Evolutionary conservation across 2,797 vertebrate species (phyloP).

Genomic region (Spinus olivaceus): DNA sequence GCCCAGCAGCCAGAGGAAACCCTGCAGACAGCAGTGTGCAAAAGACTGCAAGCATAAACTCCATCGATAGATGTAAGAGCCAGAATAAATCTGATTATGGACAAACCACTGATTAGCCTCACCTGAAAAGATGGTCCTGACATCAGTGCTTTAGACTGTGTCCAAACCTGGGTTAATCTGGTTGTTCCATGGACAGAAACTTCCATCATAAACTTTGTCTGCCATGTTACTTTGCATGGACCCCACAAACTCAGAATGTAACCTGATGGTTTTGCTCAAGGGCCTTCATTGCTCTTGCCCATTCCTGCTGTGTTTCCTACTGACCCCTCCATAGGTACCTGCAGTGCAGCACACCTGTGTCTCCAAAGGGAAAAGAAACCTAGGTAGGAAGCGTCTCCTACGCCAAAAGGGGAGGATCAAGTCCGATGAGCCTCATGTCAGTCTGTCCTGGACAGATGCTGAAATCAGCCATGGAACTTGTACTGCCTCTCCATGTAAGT

Average conservation of each 20-base stretch:
- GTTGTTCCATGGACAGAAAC: neutral
- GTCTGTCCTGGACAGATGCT: neutral
- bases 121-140: neutral
- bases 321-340: neutral
- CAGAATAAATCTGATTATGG: neutral
- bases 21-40: neutral
- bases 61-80: neutral
- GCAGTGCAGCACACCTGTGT: neutral
- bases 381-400: neutral
- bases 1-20: neutral
- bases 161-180: neutral
- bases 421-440: neutral
- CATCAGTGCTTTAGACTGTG: neutral
- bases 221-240: neutral
- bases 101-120: neutral
- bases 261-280: neutral
- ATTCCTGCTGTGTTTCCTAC: neutral
- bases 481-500: neutral
- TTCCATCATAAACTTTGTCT: neutral
- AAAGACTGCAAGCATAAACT: neutral
- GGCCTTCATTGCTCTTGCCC: neutral
- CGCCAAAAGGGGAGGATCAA: neutral
- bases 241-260: neutral
- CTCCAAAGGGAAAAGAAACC: neutral
- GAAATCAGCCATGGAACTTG: neutral